phyloP scores from a whole-genome alignment of 2,888 invertebrate genomes.

The Miltochrista miniata region DNA sequence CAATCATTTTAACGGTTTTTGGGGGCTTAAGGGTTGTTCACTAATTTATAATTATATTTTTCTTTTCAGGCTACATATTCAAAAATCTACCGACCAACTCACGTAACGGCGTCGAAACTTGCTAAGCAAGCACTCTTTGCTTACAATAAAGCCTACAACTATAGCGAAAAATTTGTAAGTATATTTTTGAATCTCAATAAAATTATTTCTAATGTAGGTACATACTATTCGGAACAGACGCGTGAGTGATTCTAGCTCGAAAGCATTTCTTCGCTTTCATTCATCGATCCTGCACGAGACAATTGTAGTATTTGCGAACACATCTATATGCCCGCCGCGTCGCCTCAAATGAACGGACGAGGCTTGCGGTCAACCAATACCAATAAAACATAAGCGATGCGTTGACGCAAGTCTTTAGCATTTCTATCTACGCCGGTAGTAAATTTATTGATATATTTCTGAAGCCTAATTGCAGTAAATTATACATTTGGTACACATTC shows the following conservation, averaged over 20 bases:
- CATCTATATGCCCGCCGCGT: constrained; percentile 80
- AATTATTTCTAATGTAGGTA: constrained; percentile 1
- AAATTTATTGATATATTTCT: constrained; percentile 45
- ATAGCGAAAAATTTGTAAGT: constrained; percentile 74
- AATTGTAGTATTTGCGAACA: constrained; percentile 61
- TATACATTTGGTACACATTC: neutral
- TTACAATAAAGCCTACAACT: constrained; percentile 40
- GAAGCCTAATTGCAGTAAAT: constrained; percentile 25
- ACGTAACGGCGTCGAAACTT: constrained; percentile 52
- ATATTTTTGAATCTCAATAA: constrained; percentile 29
- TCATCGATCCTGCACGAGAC: constrained; percentile 57
- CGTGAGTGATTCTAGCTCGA: constrained; percentile 6
- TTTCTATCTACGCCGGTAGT: constrained; percentile 53
- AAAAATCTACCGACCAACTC: constrained; percentile 51
- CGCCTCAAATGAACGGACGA: constrained; percentile 79
- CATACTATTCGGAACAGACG: neutral
- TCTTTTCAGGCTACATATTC: constrained; percentile 55
- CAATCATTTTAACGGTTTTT: no score
- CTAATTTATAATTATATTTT: constrained; percentile 8
- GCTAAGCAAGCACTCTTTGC: constrained; percentile 45
- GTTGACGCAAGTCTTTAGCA: constrained; percentile 55
- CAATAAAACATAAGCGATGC: constrained; percentile 66
- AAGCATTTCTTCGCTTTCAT: constrained; percentile 68
- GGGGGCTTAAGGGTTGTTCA: neutral
- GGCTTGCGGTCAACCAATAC: constrained; percentile 69